These are phyloP conservation scores for Danionella dracula DNA, from an alignment of 2,797 vertebrate genomes.

Conservation along the genomic window DNA sequence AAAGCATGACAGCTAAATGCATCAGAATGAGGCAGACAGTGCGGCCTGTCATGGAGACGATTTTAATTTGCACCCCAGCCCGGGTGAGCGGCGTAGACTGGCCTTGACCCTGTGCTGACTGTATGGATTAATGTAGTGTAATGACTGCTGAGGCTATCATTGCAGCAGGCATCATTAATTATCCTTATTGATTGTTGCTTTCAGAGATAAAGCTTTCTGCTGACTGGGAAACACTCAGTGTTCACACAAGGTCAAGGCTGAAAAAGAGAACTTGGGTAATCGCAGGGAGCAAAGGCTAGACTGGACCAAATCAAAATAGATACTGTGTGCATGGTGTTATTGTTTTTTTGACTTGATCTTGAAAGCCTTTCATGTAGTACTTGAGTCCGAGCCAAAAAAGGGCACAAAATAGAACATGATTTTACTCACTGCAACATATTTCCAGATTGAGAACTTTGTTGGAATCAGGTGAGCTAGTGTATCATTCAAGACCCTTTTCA, in stretches of 20 bases:
- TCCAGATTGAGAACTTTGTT: too few relatives aligned
- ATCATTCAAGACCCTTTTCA: too few relatives aligned
- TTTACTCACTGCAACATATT: too few relatives aligned
- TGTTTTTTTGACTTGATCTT: conserved; percentile 28
- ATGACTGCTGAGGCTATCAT: conserved; percentile 99
- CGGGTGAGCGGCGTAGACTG: conserved; percentile 88
- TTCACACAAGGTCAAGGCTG: conserved; percentile 94
- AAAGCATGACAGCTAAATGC: conserved; percentile 62
- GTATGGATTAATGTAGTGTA: conserved; percentile 96
- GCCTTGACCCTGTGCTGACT: conserved; percentile 97
- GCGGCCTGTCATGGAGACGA: conserved; percentile 86
- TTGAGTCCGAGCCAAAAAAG: too few relatives aligned
- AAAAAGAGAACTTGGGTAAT: conserved; percentile 80
- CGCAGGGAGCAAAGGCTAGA: conserved; percentile 77
- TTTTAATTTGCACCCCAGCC: conserved; percentile 96
- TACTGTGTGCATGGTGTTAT: conserved; percentile 54
- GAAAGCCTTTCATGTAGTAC: not conserved
- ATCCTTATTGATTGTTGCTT: conserved; percentile 99
- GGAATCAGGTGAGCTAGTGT: too few relatives aligned
- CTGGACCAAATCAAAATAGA: conserved; percentile 75
- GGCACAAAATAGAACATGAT: too few relatives aligned
- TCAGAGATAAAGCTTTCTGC: conserved; percentile 99
- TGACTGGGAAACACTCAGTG: conserved; percentile 98
- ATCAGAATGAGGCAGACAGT: conserved; percentile 72
- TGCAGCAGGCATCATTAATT: conserved; percentile 99